These are phyloP conservation scores for Drosophila ananassae DNA, from an alignment of 1,140 invertebrate genomes.

Conservation along the genomic window DNA sequence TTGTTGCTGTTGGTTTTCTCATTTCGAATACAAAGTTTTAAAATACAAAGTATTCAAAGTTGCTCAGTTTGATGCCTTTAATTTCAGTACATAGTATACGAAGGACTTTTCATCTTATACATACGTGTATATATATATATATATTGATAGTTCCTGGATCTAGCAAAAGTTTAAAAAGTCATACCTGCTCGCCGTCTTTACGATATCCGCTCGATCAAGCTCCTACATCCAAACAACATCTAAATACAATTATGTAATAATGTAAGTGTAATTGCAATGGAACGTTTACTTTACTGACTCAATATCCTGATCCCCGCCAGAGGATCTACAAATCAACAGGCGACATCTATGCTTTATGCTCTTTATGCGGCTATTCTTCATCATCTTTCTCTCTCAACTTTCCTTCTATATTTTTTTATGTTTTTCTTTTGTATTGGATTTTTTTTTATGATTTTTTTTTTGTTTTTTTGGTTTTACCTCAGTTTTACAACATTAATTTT, in stretches of 20 bases:
- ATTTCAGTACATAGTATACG: slow-evolving; percentile 82
- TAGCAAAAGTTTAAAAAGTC: slow-evolving; percentile 69
- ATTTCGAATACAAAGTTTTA: slow-evolving; percentile 46
- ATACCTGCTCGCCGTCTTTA: slow-evolving; percentile 27
- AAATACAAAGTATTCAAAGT: slow-evolving; percentile 81
- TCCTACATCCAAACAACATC: slow-evolving; percentile 66
- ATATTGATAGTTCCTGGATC: slow-evolving; percentile 61
- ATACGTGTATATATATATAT: slow-evolving; percentile 51
- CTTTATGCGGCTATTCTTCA: slow-evolving; percentile 50
- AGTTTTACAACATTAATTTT: slow-evolving; percentile 82
- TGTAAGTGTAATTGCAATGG: slow-evolving; percentile 72
- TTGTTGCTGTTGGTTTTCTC: slow-evolving; percentile 37
- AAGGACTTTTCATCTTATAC: slow-evolving; percentile 77
- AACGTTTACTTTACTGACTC: slow-evolving; percentile 66
- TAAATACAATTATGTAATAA: slow-evolving; percentile 69
- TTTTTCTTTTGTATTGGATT: slow-evolving; percentile 18
- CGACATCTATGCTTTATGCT: slow-evolving; percentile 56
- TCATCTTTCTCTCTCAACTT: slow-evolving; percentile 5
- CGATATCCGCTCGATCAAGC: slow-evolving; percentile 23
- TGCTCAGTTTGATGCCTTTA: slow-evolving; percentile 66
- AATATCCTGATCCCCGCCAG: slow-evolving; percentile 36
- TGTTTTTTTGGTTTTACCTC: slow-evolving; percentile 65
- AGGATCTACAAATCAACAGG: slow-evolving; percentile 49
- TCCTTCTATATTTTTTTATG: slow-evolving; percentile 2
- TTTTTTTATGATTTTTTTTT: slow-evolving; percentile 18